Evolutionary conservation across 2,113 vertebrate species (phyloP).

Genomic region (Oryzias curvinotus): DNA sequence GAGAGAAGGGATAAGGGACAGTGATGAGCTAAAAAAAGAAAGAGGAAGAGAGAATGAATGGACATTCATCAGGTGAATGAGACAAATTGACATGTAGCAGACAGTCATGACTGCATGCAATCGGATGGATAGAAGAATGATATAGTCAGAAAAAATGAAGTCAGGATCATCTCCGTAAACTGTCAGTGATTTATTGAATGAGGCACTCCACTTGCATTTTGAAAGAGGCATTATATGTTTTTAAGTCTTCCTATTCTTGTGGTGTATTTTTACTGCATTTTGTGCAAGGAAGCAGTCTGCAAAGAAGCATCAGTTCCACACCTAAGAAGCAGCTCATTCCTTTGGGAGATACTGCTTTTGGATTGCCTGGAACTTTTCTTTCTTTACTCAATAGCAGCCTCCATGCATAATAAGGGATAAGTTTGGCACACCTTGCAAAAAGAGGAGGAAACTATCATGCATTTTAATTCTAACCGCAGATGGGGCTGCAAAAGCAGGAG

Average conservation of each 20-base stretch:
- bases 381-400: neutral
- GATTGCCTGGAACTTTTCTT: neutral
- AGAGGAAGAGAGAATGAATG: neutral
- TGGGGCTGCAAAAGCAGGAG: too few species aligned
- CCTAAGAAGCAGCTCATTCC: neutral
- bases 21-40: constrained; percentile 1
- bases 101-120: neutral
- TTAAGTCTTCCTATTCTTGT: neutral
- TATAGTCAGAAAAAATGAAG: neutral
- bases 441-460: too few species aligned
- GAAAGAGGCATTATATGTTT: neutral
- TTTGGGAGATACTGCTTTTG: neutral
- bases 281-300: neutral
- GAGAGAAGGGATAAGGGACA: constrained; percentile 7
- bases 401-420: neutral
- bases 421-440: neutral
- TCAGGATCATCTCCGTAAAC: constrained; percentile 1
- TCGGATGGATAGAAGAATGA: neutral
- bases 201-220: constrained; percentile 28
- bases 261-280: neutral
- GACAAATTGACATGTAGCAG: neutral
- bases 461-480: too few species aligned
- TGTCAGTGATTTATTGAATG: constrained; percentile 29
- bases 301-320: neutral
- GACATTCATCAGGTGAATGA: neutral